Evolutionary conservation across 2,797 vertebrate species (phyloP).

Genomic region (Decapterus maruadsi): DNA sequence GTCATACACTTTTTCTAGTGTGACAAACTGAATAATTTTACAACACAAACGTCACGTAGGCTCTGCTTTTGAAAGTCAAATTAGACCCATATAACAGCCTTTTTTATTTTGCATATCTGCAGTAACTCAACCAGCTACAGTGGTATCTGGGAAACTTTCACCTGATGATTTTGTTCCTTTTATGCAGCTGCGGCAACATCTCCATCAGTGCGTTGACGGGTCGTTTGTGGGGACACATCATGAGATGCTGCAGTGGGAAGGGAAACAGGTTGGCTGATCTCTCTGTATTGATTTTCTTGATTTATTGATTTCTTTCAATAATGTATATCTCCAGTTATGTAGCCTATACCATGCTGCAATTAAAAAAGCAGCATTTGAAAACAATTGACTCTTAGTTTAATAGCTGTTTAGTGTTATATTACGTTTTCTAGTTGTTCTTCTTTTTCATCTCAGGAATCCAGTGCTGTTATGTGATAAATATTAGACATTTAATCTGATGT

Average conservation of each 20-base stretch:
- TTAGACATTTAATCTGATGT: not conserved
- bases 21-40: rapidly evolving
- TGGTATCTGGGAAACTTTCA: not conserved
- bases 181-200: not conserved
- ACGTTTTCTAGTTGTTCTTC: not conserved
- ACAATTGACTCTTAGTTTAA: not conserved
- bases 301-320: not conserved
- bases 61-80: slow-evolving; percentile 56
- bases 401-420: not conserved
- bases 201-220: not conserved
- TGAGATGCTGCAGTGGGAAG: not conserved
- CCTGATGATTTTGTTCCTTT: not conserved
- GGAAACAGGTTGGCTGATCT: slow-evolving; percentile 27
- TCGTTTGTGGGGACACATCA: not conserved
- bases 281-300: not conserved
- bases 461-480: not conserved
- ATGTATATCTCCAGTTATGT: not conserved
- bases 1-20: not conserved
- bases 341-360: not conserved
- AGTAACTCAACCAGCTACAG: rapidly evolving
- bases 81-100: not conserved
- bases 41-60: not conserved
- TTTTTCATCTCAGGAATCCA: not conserved
- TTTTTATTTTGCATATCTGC: slow-evolving; percentile 25
- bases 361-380: not conserved